These are phyloP conservation scores for Phania funesta DNA, from an alignment of 2,888 invertebrate genomes.

Conservation along the genomic window DNA sequence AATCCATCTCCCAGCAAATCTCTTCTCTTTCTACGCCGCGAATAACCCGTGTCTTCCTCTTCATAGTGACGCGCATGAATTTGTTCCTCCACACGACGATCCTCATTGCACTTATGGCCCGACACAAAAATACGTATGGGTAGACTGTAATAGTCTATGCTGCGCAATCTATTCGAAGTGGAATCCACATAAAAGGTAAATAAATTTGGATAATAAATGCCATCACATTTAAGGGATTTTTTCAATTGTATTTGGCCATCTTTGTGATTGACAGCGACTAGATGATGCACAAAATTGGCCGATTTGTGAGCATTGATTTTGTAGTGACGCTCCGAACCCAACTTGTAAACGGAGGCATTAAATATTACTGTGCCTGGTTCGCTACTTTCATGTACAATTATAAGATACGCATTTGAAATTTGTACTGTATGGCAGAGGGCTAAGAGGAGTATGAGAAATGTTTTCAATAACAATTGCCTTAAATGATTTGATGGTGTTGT, in stretches of 20 bases:
- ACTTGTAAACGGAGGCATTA: slow-evolving; percentile 89
- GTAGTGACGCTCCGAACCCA: slow-evolving; percentile 90
- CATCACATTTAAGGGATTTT: slow-evolving; percentile 88
- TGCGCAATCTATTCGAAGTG: slow-evolving; percentile 88
- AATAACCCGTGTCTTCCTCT: slow-evolving; percentile 83
- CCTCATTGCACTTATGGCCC: slow-evolving; percentile 86
- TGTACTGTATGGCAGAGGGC: slow-evolving; percentile 67
- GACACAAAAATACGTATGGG: slow-evolving; percentile 88
- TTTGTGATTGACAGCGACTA: slow-evolving; percentile 87
- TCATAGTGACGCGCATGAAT: slow-evolving; percentile 81
- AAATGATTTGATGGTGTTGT: slow-evolving; percentile 6
- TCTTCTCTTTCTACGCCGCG: slow-evolving; percentile 81
- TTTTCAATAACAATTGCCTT: background rate
- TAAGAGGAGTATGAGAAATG: slow-evolving; percentile 49
- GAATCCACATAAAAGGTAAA: slow-evolving; percentile 94
- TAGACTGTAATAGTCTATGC: slow-evolving; percentile 91
- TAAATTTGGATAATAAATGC: slow-evolving; percentile 90
- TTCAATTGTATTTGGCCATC: slow-evolving; percentile 88
- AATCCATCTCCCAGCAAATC: slow-evolving; percentile 67
- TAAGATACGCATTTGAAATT: slow-evolving; percentile 81
- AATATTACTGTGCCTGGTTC: slow-evolving; percentile 86
- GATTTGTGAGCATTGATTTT: slow-evolving; percentile 90
- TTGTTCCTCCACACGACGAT: slow-evolving; percentile 83
- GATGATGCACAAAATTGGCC: slow-evolving; percentile 89
- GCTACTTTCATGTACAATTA: slow-evolving; percentile 83